A percentile compares a stretch with the other conserved stretches of the same genome.
Evolutionary conservation across 2,113 vertebrate genomes (phyloP).

Genomic region (Notarius quadriscutis): DNA sequence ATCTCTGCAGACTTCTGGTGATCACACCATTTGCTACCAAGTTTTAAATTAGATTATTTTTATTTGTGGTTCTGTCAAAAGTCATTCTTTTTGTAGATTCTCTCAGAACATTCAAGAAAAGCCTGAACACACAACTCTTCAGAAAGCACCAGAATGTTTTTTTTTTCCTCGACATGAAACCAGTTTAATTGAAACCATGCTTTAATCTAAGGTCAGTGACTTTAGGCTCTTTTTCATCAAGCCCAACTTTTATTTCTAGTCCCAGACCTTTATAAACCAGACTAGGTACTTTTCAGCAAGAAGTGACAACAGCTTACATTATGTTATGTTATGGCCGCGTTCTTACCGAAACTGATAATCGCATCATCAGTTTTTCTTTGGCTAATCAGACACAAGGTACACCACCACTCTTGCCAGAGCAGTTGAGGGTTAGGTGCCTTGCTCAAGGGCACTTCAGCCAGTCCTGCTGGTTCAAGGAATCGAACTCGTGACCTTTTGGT

Average conservation of each 20-base stretch:
- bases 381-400: too few relatives aligned
- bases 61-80: background rate
- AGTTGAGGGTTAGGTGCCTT: too few relatives aligned
- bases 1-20: background rate
- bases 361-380: too few relatives aligned
- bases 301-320: background rate
- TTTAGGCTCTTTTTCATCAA: background rate
- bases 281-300: background rate
- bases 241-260: background rate
- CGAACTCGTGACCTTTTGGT: too few relatives aligned
- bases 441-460: too few relatives aligned
- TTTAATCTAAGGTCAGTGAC: background rate
- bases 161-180: background rate
- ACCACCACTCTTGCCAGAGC: too few relatives aligned
- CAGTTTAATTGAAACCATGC: background rate
- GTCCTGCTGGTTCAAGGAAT: too few relatives aligned
- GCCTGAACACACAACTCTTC: background rate
- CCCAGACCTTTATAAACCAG: background rate
- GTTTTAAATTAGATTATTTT: background rate
- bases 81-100: background rate
- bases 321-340: too few relatives aligned
- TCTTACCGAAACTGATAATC: too few relatives aligned
- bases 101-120: background rate
- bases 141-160: background rate
- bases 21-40: background rate